A percentile compares a stretch with the other conserved stretches of the same genome.
phyloP scores from a whole-genome alignment of 2,113 vertebrate genomes.

The Cercopithecus mona region DNA sequence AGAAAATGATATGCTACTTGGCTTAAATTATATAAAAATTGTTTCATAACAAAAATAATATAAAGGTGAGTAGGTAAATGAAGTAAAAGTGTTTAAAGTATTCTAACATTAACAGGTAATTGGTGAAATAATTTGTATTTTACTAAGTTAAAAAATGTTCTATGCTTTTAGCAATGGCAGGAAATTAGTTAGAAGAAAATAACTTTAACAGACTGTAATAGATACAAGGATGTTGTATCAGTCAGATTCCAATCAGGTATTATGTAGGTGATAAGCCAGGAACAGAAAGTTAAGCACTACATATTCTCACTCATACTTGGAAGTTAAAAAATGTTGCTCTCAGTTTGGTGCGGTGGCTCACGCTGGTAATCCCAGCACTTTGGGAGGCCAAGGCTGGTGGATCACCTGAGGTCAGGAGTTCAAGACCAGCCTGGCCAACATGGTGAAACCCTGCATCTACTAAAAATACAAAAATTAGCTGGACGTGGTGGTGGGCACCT shows the following conservation, averaged over 20 bases:
- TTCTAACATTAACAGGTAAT: not conserved
- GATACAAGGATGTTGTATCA: not conserved
- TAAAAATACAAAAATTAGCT: too few relatives aligned
- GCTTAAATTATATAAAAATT: not conserved
- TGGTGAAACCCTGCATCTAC: too few relatives aligned
- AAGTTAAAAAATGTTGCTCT: not conserved
- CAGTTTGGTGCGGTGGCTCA: accelerated
- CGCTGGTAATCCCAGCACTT: too few relatives aligned
- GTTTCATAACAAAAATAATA: not conserved
- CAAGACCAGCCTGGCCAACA: too few relatives aligned
- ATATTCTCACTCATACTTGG: not conserved
- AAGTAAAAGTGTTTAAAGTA: not conserved
- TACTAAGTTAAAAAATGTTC: not conserved
- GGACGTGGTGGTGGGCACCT: too few relatives aligned
- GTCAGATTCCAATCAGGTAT: not conserved
- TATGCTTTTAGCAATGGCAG: not conserved
- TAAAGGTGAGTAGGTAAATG: not conserved
- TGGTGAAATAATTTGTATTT: not conserved
- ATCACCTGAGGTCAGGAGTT: too few relatives aligned
- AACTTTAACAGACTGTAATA: not conserved
- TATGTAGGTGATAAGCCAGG: not conserved
- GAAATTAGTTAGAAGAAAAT: not conserved
- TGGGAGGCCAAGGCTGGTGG: too few relatives aligned
- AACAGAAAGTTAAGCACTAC: not conserved
- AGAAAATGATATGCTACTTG: not conserved